phyloP scores from a whole-genome alignment of 1,140 invertebrate species.

The Brachystomella parvula region DNA sequence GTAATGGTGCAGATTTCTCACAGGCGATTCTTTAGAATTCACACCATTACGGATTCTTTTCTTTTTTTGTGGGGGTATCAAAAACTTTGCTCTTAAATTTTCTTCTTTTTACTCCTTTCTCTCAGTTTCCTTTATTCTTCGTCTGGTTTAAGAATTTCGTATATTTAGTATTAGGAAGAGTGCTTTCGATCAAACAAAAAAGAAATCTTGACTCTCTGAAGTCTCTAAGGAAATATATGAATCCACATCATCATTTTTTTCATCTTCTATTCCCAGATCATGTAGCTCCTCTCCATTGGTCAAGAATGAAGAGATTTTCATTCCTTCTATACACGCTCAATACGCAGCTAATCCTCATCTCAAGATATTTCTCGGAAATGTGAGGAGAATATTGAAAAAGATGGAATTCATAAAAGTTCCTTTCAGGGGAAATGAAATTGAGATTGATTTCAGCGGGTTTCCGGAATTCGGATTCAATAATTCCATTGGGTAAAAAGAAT shows the following conservation, averaged over 20 bases:
- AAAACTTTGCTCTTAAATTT: neutral
- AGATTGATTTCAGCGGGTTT: neutral
- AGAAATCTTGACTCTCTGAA: neutral
- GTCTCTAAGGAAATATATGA: neutral
- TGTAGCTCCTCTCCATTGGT: neutral
- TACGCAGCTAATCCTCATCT: neutral
- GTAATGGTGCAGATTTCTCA: neutral
- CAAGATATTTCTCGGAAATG: neutral
- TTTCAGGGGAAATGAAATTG: neutral
- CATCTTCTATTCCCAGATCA: neutral
- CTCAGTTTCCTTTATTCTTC: too few relatives aligned
- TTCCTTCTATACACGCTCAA: neutral
- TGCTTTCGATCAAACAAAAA: neutral
- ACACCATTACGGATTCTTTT: neutral
- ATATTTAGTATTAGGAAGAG: neutral
- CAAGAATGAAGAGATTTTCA: neutral
- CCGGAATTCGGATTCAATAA: neutral
- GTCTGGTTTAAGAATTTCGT: neutral
- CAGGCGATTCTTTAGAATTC: neutral
- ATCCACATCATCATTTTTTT: neutral
- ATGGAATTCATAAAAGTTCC: neutral
- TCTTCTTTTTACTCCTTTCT: neutral
- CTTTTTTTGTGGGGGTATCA: neutral
- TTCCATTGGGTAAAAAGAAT: too few relatives aligned
- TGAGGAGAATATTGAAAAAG: neutral